phyloP scores from a whole-genome alignment of 2,113 vertebrate genomes.

The Aplodontia rufa region DNA sequence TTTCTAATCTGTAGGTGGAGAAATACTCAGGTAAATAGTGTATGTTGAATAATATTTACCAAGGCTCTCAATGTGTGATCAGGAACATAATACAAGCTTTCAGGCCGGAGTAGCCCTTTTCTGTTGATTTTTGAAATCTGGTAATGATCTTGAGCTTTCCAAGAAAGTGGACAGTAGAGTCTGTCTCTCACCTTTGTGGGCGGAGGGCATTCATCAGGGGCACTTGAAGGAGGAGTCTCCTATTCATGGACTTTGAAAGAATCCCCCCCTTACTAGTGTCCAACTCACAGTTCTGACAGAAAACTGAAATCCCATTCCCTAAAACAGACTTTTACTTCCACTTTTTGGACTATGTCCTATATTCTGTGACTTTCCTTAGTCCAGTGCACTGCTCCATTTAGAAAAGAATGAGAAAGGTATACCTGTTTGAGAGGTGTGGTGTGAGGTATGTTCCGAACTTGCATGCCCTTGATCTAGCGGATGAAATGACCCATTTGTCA shows the following conservation, averaged over 20 bases:
- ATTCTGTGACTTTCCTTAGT: neutral
- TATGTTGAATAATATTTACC: neutral
- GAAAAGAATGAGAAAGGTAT: neutral
- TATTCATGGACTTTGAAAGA: neutral
- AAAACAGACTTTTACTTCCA: neutral
- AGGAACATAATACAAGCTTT: neutral
- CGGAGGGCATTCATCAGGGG: neutral
- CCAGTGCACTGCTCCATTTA: neutral
- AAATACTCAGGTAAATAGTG: conserved; percentile 25
- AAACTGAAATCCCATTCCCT: neutral
- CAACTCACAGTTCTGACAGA: neutral
- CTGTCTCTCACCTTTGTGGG: neutral
- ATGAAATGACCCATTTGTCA: neutral
- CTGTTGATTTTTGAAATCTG: conserved; percentile 23
- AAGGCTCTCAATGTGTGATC: neutral
- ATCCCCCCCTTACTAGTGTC: neutral
- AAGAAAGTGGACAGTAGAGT: neutral
- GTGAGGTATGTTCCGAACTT: neutral
- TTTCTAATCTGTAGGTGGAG: neutral
- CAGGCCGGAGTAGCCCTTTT: neutral
- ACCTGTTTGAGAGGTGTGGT: neutral
- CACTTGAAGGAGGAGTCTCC: neutral
- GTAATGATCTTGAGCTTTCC: neutral
- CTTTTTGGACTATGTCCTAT: neutral
- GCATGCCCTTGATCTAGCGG: neutral